A percentile compares a stretch with the other conserved stretches of the same genome.
These are phyloP conservation scores for Thunnus albacares DNA, from an alignment of 2,797 vertebrate species.

Conservation along the genomic window DNA sequence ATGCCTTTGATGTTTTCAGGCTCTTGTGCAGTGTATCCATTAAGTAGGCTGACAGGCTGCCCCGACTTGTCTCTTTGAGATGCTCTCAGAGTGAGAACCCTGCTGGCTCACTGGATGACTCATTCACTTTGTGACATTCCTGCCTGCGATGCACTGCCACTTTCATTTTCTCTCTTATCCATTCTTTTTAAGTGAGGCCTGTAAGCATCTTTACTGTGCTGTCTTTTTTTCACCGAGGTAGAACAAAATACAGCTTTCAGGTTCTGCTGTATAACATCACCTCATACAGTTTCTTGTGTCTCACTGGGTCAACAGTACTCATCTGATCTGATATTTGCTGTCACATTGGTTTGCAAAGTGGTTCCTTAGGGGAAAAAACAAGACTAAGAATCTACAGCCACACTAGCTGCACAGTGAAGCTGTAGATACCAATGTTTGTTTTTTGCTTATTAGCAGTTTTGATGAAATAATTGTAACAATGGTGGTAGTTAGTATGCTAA, in stretches of 20 bases:
- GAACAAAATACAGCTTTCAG: background rate
- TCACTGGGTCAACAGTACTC: background rate
- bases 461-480: too few species aligned
- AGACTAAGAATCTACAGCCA: too few species aligned
- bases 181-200: background rate
- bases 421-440: too few species aligned
- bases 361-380: background rate
- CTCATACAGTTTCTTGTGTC: background rate
- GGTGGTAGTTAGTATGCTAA: too few species aligned
- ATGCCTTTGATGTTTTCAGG: background rate
- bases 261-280: background rate
- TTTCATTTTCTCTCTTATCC: background rate
- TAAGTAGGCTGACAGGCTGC: background rate
- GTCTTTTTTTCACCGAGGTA: background rate
- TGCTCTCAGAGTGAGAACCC: background rate
- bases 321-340: background rate
- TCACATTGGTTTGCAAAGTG: background rate
- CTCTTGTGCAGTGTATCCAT: background rate
- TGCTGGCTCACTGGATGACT: conserved; percentile 14
- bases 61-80: background rate
- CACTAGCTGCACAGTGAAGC: background rate
- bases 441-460: too few species aligned
- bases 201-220: background rate
- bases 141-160: background rate
- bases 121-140: background rate